phyloP scores from a whole-genome alignment of 1,140 invertebrate genomes.

The Nasonia giraulti region DNA sequence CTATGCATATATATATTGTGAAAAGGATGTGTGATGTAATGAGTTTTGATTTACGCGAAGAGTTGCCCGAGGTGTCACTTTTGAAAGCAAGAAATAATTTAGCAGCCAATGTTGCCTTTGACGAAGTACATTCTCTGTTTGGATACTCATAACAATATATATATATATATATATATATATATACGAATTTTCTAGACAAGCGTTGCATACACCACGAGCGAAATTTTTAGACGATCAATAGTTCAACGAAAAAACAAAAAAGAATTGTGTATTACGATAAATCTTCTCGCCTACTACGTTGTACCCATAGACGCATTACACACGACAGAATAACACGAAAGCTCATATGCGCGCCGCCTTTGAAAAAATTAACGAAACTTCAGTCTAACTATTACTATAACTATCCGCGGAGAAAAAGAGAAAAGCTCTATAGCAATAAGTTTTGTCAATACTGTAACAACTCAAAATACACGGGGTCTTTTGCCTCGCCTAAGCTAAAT shows the following conservation, averaged over 20 bases:
- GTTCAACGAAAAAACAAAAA: neutral
- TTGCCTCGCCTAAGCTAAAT: neutral
- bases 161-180: neutral
- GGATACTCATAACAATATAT: neutral
- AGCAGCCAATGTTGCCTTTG: constrained; percentile 34
- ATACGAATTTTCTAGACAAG: neutral
- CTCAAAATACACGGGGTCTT: neutral
- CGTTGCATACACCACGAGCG: neutral
- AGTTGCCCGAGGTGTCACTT: neutral
- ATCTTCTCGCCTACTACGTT: too few species aligned
- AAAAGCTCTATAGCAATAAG: constrained; percentile 30
- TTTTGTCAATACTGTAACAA: constrained; percentile 24
- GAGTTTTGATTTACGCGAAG: neutral
- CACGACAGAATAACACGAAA: neutral
- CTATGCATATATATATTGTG: neutral
- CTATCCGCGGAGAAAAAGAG: neutral
- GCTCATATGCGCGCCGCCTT: neutral
- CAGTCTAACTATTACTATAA: neutral
- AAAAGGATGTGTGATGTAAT: neutral
- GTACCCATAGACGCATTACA: neutral
- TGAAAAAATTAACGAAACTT: neutral
- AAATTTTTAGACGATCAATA: neutral
- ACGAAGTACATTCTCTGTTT: neutral
- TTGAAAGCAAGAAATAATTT: neutral
- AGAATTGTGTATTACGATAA: neutral